Evolutionary conservation across 2,113 vertebrate genomes (phyloP).

Genomic region (Penelope pileata): DNA sequence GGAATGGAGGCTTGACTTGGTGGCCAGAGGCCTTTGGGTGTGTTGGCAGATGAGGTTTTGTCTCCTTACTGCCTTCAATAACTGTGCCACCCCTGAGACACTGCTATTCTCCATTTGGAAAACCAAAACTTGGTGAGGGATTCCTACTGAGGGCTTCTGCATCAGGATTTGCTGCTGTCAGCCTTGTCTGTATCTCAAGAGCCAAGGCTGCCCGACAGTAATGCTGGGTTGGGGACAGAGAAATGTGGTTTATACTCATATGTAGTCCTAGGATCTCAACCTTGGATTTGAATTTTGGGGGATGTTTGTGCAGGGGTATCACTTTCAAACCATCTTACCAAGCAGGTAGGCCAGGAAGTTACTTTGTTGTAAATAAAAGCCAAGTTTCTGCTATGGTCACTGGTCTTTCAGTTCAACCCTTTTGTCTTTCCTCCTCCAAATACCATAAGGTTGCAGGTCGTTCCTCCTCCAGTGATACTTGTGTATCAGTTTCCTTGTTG

Average conservation of each 20-base stretch:
- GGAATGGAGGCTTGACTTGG: not conserved
- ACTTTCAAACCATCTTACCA: not conserved
- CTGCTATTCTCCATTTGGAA: accelerated
- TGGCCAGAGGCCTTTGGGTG: not conserved
- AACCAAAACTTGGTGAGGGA: accelerated
- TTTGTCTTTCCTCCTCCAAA: not conserved
- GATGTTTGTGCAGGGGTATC: not conserved
- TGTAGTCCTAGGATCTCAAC: not conserved
- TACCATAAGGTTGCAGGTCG: not conserved
- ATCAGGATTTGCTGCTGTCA: not conserved
- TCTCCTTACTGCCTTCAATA: not conserved
- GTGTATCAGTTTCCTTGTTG: not conserved
- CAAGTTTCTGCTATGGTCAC: not conserved
- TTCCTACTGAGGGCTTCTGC: not conserved
- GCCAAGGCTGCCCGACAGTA: not conserved
- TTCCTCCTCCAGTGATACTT: not conserved
- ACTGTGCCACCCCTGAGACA: accelerated
- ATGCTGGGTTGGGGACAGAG: not conserved
- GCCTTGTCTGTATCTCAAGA: accelerated
- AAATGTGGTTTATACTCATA: accelerated
- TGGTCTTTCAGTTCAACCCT: not conserved
- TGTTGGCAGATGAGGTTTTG: not conserved
- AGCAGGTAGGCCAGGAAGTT: not conserved
- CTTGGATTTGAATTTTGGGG: not conserved
- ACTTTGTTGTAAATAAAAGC: not conserved